Evolutionary conservation across 2,797 vertebrate species (phyloP).

Genomic region (Microctenopoma lineatum): DNA sequence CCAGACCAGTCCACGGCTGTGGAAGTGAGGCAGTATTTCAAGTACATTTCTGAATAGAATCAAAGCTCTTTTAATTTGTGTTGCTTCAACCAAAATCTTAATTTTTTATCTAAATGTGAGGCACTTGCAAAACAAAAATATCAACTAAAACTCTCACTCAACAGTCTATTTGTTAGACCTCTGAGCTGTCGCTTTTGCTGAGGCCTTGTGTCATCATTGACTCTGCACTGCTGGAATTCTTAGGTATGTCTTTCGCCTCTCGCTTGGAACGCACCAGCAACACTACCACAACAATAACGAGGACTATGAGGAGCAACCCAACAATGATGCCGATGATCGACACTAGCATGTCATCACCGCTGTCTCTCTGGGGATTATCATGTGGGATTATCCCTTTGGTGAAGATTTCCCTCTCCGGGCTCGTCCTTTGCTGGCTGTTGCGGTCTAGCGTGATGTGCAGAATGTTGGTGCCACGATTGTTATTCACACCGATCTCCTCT

Average conservation of each 20-base stretch:
- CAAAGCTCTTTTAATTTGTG: constrained; percentile 69
- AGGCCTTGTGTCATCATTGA: constrained; percentile 84
- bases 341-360: constrained; percentile 73
- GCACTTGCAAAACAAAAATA: constrained; percentile 78
- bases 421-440: constrained; percentile 68
- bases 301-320: constrained; percentile 82
- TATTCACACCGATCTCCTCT: constrained; percentile 76
- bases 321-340: constrained; percentile 81
- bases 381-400: constrained; percentile 77
- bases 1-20: constrained; percentile 25
- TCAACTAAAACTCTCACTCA: constrained; percentile 34
- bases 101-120: constrained; percentile 77
- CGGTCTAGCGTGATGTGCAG: constrained; percentile 81
- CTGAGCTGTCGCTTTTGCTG: constrained; percentile 86
- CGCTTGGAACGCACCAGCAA: constrained; percentile 79
- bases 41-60: constrained; percentile 76
- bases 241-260: constrained; percentile 77
- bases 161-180: constrained; percentile 85
- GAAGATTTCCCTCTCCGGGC: constrained; percentile 67
- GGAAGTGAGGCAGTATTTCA: constrained; percentile 72
- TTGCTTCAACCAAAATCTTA: constrained; percentile 62
- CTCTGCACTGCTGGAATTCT: constrained; percentile 80
- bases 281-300: constrained; percentile 75
- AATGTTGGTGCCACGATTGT: constrained; percentile 85
- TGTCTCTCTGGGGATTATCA: constrained; percentile 75